Base-by-base conservation (phyloP, 2,888 invertebrate genomes). In the Embidobia sp. region DNA sequence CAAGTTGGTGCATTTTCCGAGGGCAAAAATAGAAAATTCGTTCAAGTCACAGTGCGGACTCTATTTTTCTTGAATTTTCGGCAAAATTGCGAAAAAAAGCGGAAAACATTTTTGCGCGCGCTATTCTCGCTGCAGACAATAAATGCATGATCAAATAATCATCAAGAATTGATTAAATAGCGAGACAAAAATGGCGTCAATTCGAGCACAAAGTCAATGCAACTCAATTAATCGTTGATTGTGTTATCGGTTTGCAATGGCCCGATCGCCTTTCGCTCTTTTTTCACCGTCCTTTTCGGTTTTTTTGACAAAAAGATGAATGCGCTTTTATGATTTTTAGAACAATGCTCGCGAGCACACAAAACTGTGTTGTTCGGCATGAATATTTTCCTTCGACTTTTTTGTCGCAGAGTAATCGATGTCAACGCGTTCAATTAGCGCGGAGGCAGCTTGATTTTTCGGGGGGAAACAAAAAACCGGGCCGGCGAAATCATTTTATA, bases 261-360 rank as follows among this genome's bases (percentile, higher is more conserved):
- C 18, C 37, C 48, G 27, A 8, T 0, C 46, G 35, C 16, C n/a
- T 59, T 29, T 46, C 15, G 7, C 7, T 5, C 13, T 13, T 63
- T 19, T 29, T 49, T 13, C 49, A 19, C 16, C 27, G 40, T 29
- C 44, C 42, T 42, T 29, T 42, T 31, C 19, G 3, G 0, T 48
- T 27, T 27, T 18, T 29, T 53, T 35, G 31, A 35, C 22, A 61
- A 53, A 46, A 48, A 63, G 31, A 10, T 61, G 42, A 51, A 48
- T 16, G 46, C 10, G 67, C 74, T 67, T 66, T 74, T 67, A 74
- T 74, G 57, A 53, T 74, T 74, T 66, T 74, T 61, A 29, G 63
- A 75, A 75, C 75, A 75, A 75, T 67, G 67, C 44, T 53, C 48
- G 61, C 6, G 67, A 53, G n/a, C n/a, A 53, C 46, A 61, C 49